These are phyloP conservation scores for Drosophila monieri DNA, from an alignment of 2,888 invertebrate species.

Conservation along the genomic window DNA sequence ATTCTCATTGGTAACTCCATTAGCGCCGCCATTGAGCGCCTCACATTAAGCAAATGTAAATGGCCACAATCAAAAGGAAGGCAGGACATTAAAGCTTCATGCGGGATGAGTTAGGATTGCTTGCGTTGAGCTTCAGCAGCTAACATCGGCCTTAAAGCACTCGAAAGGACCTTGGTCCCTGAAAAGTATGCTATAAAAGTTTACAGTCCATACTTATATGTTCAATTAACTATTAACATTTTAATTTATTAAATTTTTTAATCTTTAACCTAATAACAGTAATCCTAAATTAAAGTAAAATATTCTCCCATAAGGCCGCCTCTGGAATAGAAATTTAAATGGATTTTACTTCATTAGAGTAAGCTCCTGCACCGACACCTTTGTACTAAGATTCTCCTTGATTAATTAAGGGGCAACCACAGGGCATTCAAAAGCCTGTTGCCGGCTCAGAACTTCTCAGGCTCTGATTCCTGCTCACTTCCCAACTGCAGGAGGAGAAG, in stretches of 20 bases:
- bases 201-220: not conserved
- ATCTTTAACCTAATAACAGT: too few relatives aligned
- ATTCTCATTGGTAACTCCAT: slow-evolving; percentile 52
- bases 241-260: too few relatives aligned
- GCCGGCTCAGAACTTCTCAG: slow-evolving; percentile 23
- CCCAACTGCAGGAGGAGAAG: slow-evolving; percentile 1
- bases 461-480: slow-evolving; percentile 28
- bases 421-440: slow-evolving; percentile 19
- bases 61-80: slow-evolving; percentile 40
- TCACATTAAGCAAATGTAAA: slow-evolving; percentile 53
- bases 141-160: slow-evolving; percentile 3
- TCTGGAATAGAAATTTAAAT: not conserved
- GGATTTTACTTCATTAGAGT: not conserved
- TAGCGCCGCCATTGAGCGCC: slow-evolving; percentile 47
- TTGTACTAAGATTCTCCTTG: slow-evolving; percentile 24
- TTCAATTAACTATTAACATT: too few relatives aligned
- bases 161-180: not conserved
- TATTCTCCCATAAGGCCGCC: not conserved
- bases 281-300: not conserved
- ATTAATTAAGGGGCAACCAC: slow-evolving; percentile 30
- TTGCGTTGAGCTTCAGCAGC: not conserved
- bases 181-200: not conserved
- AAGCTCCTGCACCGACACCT: slow-evolving; percentile 9
- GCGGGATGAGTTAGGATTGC: not conserved
- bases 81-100: slow-evolving; percentile 23